These are phyloP conservation scores for Parnassius smintheus DNA, from an alignment of 2,888 invertebrate genomes.

Conservation along the genomic window DNA sequence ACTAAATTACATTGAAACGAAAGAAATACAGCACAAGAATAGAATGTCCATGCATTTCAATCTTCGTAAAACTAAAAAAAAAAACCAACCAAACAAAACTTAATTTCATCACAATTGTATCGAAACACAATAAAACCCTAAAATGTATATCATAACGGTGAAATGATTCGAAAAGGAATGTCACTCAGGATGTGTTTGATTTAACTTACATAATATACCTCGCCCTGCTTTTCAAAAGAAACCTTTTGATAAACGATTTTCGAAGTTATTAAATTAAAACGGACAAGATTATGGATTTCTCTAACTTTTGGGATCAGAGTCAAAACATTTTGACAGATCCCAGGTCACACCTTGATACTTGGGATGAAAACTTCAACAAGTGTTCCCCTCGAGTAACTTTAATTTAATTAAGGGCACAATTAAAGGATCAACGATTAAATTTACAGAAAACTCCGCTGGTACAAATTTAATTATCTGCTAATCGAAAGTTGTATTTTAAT, in stretches of 20 bases:
- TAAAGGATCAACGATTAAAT: slow-evolving; percentile 10
- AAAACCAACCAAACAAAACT: no score
- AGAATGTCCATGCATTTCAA: no score
- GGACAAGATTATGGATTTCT: slow-evolving; percentile 3
- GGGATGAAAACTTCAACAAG: slow-evolving; percentile 18
- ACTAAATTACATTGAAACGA: no score
- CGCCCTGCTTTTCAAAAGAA: not conserved
- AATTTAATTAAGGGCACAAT: slow-evolving; percentile 2
- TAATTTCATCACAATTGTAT: no score
- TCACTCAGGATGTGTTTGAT: no score
- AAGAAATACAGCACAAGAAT: no score
- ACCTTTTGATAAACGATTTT: not conserved
- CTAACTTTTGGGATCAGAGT: slow-evolving; percentile 2
- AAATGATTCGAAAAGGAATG: no score
- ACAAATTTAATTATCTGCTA: slow-evolving; percentile 20
- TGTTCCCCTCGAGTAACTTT: slow-evolving; percentile 5
- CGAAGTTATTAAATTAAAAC: not conserved
- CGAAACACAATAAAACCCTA: no score
- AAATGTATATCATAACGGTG: no score
- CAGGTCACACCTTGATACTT: slow-evolving; percentile 10
- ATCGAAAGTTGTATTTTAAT: slow-evolving; percentile 24
- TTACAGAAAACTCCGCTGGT: slow-evolving; percentile 16
- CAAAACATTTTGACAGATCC: slow-evolving; percentile 19
- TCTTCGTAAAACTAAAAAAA: no score
- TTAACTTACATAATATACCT: no score